Evolutionary conservation across 2,797 vertebrate species (phyloP).

Genomic region (Coregonus suidteri): DNA sequence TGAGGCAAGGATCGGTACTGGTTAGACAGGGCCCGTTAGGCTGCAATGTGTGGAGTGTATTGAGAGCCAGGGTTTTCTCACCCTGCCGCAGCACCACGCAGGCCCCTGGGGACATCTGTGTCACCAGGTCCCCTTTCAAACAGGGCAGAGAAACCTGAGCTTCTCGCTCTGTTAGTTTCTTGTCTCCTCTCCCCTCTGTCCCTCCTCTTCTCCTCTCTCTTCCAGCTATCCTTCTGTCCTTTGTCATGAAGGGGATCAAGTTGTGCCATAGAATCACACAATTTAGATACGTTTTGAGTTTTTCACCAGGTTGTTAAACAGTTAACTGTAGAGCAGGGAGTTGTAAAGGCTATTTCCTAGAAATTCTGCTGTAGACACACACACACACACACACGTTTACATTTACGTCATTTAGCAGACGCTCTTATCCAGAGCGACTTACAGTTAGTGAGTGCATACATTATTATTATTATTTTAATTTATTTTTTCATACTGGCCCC

Average conservation of each 20-base stretch:
- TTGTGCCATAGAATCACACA: not conserved
- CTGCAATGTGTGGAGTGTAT: not conserved
- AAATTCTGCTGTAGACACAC: not conserved
- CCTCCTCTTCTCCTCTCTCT: not conserved
- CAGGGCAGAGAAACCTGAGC: conserved; percentile 13
- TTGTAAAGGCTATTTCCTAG: not conserved
- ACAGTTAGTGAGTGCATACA: too few species aligned
- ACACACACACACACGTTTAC: not conserved
- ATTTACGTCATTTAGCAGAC: too few species aligned
- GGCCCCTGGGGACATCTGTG: not conserved
- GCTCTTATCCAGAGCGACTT: too few species aligned
- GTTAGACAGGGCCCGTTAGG: not conserved
- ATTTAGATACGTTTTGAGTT: not conserved
- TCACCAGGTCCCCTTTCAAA: conserved; percentile 9
- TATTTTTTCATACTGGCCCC: too few species aligned
- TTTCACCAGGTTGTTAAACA: not conserved
- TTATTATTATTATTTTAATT: too few species aligned
- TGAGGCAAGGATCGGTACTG: not conserved
- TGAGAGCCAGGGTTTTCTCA: not conserved
- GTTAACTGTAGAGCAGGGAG: not conserved
- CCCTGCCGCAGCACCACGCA: not conserved
- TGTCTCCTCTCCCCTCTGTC: not conserved
- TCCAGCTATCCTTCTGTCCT: not conserved
- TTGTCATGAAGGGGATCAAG: not conserved
- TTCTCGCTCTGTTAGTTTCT: conserved; percentile 2